Evolutionary conservation across 2,113 vertebrate species (phyloP), one percentile per base, ranked within the genome.

Genomic region (Ancistrus triradiatus): DNA sequence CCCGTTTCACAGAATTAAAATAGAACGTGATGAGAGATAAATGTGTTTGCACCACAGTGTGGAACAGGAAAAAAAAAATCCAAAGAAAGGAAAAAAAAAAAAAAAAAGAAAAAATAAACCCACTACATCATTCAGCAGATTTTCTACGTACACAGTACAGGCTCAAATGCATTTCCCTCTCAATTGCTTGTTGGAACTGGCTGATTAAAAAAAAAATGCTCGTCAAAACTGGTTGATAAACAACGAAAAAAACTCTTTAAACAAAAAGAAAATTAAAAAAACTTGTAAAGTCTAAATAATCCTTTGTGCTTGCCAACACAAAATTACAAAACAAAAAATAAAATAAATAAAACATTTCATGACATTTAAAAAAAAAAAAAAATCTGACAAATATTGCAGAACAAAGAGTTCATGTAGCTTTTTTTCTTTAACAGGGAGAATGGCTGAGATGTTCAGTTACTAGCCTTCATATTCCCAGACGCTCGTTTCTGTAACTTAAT

Each of bases 211-310:
- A 69, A 58, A 42, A 60, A 18, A 40, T 9, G 17, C 28, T 38
- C 3, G 6, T 37, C 17, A 24, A 10, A 62, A 53, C 8, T 15
- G 50, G 42, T 51, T 42, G 42, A 64, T 59, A 33, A 63, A 61
- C 58, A 44, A 66, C 52, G 49, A 66, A 72, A 66, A 57, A 72
- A 72, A 51, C 44, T 69, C 66, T 69, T 74, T 74, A 69, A 73
- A 69, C 35, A 61, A 74, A 73, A 74, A 69, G 55, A 74, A 74
- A 73, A 7, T 19, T 46, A 64, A 59, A 37, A 73, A 64, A 68
- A 73, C 64, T 68, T 68, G 47, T 73, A 68, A 68, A 73, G 65
- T 68, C 59, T 51, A 68, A 68, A 61, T 61, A 65, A 64, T 59
- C 44, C 8, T 73, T 73, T 73, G 71, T 73, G 66, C 61, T 56